Base-by-base conservation (phyloP, 2,888 invertebrate species). In the Microctonus brassicae region DNA sequence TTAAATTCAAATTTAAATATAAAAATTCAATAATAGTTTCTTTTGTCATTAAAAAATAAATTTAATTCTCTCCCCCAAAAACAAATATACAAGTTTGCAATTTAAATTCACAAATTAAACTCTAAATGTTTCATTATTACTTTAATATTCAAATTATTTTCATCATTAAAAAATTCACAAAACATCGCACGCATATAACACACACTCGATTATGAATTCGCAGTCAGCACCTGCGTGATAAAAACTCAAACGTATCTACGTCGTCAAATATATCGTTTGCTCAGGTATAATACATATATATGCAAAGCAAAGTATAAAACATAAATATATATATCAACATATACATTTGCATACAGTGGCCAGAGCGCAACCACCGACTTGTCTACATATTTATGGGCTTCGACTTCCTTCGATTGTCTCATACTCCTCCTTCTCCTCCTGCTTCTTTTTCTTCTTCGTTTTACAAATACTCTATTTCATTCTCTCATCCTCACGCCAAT, bases 371-470 rank as follows among this genome's bases (percentile, higher is more conserved):
- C 76, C 72, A 75, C 64, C 73, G 68, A 75, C 71, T 58, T 79
- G 71, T 77, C 74, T 83, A 79, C 78, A 86, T 86, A 86, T 86
- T 86, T 82, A 86, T 86, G 79, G 73, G 75, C 75, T 76, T 76
- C 78, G 73, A 84, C 85, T 86, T 86, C 86, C 86, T 85, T 62
- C 82, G 82, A 86, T 86, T 86, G 86, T 86, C 81, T 74, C 65
- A 33, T 17, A 47, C 34, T 47, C 47, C 60, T 52, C 29, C 36
- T 42, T 55, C 26, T 67, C 61, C 64, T 58, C 69, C 55, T 60
- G 70, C 52, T 73, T 64, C 26, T 13, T 55, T 64, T n/a, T 47
- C 17, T 47, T n/a, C n/a, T n/a, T n/a, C n/a, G n/a, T n/a, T n/a
- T n/a, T n/a, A n/a, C n/a, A n/a, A 39, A 39, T n/a, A 13, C 39